Conservation (phyloP, 2,113 vertebrate species). For the Labeo rohita region DNA sequence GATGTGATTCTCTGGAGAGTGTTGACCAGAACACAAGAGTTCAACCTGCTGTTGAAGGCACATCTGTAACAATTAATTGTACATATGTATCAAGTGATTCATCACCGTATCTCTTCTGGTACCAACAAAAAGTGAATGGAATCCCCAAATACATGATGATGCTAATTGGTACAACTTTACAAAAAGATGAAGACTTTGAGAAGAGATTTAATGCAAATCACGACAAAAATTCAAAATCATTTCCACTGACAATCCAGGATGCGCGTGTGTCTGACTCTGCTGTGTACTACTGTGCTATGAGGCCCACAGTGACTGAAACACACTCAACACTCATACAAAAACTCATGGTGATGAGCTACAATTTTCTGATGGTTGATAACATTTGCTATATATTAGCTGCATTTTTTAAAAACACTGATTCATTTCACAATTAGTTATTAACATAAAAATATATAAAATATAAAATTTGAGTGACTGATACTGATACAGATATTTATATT, state of each 20-base stretch:
- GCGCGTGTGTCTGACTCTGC: slow-evolving; percentile 43
- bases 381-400: not conserved
- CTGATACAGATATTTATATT: too few relatives aligned
- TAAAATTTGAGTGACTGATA: too few relatives aligned
- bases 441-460: too few relatives aligned
- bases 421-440: too few relatives aligned
- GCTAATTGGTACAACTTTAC: not conserved
- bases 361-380: not conserved
- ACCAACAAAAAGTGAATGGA: slow-evolving; percentile 19
- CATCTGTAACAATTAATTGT: slow-evolving; percentile 18
- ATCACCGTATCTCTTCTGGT: slow-evolving; percentile 35
- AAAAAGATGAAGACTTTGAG: not conserved
- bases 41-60: slow-evolving; percentile 35
- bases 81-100: slow-evolving; percentile 11
- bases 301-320: slow-evolving; percentile 45
- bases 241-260: not conserved
- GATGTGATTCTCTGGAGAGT: not conserved
- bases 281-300: slow-evolving; percentile 54
- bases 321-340: slow-evolving; percentile 3
- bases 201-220: slow-evolving; percentile 1
- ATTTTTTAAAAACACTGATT: too few relatives aligned
- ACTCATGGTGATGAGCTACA: not conserved
- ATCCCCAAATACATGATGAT: not conserved
- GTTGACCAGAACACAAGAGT: slow-evolving; percentile 13
- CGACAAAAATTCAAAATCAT: not conserved